Base-by-base conservation (phyloP, 2,888 invertebrate genomes). In the Sicus ferrugineus region DNA sequence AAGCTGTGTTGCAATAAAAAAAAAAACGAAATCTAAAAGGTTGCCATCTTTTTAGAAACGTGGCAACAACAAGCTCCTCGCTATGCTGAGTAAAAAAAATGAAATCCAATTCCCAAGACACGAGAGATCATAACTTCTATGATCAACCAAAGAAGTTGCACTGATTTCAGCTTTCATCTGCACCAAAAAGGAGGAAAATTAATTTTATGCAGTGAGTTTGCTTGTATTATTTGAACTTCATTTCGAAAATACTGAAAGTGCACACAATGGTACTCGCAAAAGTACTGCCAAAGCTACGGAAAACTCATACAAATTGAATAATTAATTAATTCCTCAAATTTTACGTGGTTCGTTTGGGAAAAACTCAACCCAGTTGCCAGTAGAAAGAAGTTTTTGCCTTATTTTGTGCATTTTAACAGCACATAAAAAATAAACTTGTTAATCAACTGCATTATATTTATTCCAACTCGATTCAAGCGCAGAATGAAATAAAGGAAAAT, bases 191-290 rank as follows among this genome's bases (percentile, higher is more conserved):
- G 11, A 23, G 4, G 14, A 54, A 23, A 4, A 54, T 26, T n/a
- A 42, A 42, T 23, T 52, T 23, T 1, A 52, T 52, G 21, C 21
- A 52, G 14, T 16, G 26, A 3, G 6, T 54, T 28, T 23, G 2
- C 16, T 11, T 1, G 26, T 42, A 23, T 14, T 23, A 23, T 26
- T 28, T 23, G 14, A 61, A 61, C 5, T 26, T 61, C 0, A 61
- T 61, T 23, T 61, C 42, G 38, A 26, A 38, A 26, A 23, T 42
- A 42, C 42, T 61, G 42, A 61, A 61, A 61, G 61, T 26, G 23
- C 42, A 61, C 19, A 61, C 61, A 61, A 42, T 42, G 26, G 16
- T 3, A 52, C 21, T n/a, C 19, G 46, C 21, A 23, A 38, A 42
- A 31, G 26, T n/a, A 16, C 1, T n/a, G 26, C 42, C 14, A 21